Percentiles rank a stretch among this genome's conserved stretches.
Evolutionary conservation across 2,888 invertebrate genomes (phyloP).

Genomic region (Sminthurides aquaticus): DNA sequence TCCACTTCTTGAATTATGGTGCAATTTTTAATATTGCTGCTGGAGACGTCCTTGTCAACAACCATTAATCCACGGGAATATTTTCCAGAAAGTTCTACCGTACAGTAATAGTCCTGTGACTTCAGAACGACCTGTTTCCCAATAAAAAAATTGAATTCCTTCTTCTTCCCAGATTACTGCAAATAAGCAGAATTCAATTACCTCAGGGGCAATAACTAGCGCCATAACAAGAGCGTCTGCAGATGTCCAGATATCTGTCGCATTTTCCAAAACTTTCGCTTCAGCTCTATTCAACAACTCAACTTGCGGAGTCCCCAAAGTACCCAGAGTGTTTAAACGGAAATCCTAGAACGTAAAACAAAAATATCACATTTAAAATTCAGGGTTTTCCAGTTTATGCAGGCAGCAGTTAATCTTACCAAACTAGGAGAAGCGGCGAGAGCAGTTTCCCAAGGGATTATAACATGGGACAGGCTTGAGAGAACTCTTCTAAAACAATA

Average conservation of each 20-base stretch:
- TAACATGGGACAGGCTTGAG: constrained; percentile 51
- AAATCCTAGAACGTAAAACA: not conserved
- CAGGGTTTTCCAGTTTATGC: not conserved
- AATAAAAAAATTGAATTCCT: not conserved
- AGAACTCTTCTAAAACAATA: constrained; percentile 58
- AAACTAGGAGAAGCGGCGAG: constrained; percentile 42
- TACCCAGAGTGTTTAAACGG: constrained; percentile 46
- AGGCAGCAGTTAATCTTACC: constrained; percentile 2
- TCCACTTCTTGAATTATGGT: constrained; percentile 50
- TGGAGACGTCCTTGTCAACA: constrained; percentile 47
- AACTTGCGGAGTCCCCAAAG: constrained; percentile 47
- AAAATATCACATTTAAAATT: not conserved
- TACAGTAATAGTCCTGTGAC: constrained; percentile 33
- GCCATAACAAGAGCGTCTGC: constrained; percentile 38
- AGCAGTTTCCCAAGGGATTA: constrained; percentile 66
- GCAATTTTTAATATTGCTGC: constrained; percentile 47
- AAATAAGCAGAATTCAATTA: constrained; percentile 9
- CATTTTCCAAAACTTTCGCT: constrained; percentile 24
- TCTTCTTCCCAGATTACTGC: not conserved
- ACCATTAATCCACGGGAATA: constrained; percentile 48
- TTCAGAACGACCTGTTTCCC: constrained; percentile 2
- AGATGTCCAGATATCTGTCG: constrained; percentile 29
- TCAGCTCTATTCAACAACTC: constrained; percentile 53
- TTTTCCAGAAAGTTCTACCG: constrained; percentile 47
- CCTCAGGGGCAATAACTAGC: constrained; percentile 29